Evolutionary conservation across 1,140 invertebrate genomes (phyloP).

Genomic region (Adelges cooleyi): DNA sequence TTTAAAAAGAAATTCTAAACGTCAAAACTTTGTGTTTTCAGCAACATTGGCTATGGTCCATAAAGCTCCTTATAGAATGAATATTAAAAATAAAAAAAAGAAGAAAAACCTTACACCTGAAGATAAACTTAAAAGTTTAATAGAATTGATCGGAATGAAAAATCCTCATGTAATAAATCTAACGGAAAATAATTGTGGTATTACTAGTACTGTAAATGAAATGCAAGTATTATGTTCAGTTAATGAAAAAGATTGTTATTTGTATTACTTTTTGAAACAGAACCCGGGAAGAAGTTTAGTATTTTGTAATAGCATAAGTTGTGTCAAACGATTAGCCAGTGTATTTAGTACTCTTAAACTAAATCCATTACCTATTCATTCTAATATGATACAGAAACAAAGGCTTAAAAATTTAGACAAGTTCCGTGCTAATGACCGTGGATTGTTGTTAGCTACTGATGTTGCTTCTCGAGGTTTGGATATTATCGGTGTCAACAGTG

Average conservation of each 20-base stretch:
- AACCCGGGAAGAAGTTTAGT: conserved; percentile 83
- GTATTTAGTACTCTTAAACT: conserved; percentile 68
- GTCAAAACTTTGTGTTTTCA: conserved; percentile 95
- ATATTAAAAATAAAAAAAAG: conserved; percentile 43
- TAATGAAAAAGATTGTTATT: conserved; percentile 81
- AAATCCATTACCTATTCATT: conserved; percentile 75
- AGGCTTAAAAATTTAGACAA: conserved; percentile 87
- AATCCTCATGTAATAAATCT: conserved; percentile 90
- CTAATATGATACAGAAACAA: conserved; percentile 89
- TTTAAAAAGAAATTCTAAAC: conserved; percentile 45
- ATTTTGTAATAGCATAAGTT: conserved; percentile 96
- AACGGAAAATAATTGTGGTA: conserved; percentile 58
- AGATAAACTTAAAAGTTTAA: conserved; percentile 47
- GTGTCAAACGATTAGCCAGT: conserved; percentile 70
- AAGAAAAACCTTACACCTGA: conserved; percentile 7
- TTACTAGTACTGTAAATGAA: conserved; percentile 71
- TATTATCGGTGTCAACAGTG: conserved; percentile 86
- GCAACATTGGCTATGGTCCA: conserved; percentile 90
- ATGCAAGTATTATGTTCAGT: conserved; percentile 41
- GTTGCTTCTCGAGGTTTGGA: conserved; percentile 94
- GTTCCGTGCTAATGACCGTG: conserved; percentile 63
- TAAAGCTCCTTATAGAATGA: conserved; percentile 61
- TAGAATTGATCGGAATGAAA: conserved; percentile 60
- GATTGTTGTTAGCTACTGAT: conserved; percentile 89
- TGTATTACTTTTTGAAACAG: conserved; percentile 81